phyloP scores from a whole-genome alignment of 2,797 vertebrate genomes.

The Danio choprae region DNA sequence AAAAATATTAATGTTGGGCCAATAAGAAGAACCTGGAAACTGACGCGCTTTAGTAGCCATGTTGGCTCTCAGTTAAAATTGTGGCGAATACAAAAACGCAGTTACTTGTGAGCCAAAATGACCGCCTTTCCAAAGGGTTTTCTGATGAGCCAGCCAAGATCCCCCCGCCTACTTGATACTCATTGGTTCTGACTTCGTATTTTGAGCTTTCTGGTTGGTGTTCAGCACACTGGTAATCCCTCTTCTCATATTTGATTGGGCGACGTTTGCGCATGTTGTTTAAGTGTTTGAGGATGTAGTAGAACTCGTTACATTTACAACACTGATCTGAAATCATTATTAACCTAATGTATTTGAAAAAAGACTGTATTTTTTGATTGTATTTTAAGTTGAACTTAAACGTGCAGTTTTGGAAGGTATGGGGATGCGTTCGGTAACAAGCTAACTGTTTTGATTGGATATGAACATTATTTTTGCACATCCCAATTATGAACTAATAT shows the following conservation, averaged over 20 bases:
- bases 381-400: not conserved
- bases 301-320: not conserved
- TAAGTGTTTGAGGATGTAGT: not conserved
- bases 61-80: too few relatives aligned
- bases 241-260: conserved; percentile 63
- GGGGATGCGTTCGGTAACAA: not conserved
- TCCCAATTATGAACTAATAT: not conserved
- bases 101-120: too few relatives aligned
- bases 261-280: not conserved
- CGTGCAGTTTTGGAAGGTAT: not conserved
- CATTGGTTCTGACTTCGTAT: conserved; percentile 71
- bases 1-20: too few relatives aligned
- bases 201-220: conserved; percentile 45
- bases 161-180: not conserved
- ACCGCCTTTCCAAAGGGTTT: too few relatives aligned
- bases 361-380: not conserved
- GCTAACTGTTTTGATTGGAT: not conserved
- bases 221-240: conserved; percentile 35
- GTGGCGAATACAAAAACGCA: too few relatives aligned
- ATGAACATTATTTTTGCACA: not conserved
- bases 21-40: too few relatives aligned
- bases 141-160: not conserved
- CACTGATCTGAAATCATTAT: too few relatives aligned
- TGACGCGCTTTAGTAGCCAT: too few relatives aligned
- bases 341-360: not conserved